Base-by-base conservation (phyloP, 2,113 vertebrate genomes). In the Callionymus lyra region DNA sequence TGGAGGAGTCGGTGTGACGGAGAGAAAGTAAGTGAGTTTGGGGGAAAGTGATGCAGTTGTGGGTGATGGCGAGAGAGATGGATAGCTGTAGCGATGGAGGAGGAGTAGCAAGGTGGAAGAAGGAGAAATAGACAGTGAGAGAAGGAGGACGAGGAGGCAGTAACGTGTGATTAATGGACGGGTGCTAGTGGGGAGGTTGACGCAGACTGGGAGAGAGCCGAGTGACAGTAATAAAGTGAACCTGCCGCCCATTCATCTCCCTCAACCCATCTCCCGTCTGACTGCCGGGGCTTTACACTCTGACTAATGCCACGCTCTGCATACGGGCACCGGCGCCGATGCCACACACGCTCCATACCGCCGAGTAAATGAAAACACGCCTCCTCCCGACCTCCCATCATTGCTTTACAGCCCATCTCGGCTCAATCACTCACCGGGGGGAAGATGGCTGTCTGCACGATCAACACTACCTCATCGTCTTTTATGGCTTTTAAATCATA, bases 221-320 rank as follows among this genome's bases (percentile, higher is more conserved):
- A 92, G 89, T 93, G 92, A 95, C 92, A 94, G 91, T 95, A 93
- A 95, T 92, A 95, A 95, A 95, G 91, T 92, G 87, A 87, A 88
- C 87, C 84, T 87, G 89, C 89, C 87, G 89, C 86, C 87, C 90
- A 95, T 95, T 94, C 91, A 92, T 95, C 92, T 95, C 91, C 90
- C 88, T 94, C 90, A 93, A 86, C 90, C 88, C 91, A 84, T 91
- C 81, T 76, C 66, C 68, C 46, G 44, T 71, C 76, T 74, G 86
- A 84, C 89, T 91, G 90, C 89, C 89, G 89, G 85, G 86, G 88
- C 81, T 84, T 86, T 88, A 86, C 76, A 82, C 86, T 84, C 89
- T 92, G 91, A 93, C 90, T 95, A 92, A 94, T 94, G 89, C 91
- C 90, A 89, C 83, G 87, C 89, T 93, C 91, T 87, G 85, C 91